phyloP scores from a whole-genome alignment of 2,797 vertebrate species.

The Anableps anableps region DNA sequence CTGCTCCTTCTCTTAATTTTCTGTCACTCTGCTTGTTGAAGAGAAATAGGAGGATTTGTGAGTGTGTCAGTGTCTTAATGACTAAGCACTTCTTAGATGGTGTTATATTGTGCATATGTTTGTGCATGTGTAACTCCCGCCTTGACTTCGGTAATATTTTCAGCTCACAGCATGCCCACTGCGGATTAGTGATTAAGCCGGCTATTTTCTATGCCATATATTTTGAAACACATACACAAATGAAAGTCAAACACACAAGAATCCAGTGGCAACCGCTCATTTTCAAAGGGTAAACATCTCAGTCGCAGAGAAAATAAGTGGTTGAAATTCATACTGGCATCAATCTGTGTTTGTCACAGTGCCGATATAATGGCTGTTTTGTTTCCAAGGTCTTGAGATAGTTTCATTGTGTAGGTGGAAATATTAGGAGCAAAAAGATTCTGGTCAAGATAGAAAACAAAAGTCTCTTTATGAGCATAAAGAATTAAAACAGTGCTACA shows the following conservation, averaged over 20 bases:
- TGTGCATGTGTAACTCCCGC: neutral
- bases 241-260: constrained; percentile 30
- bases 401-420: constrained; percentile 36
- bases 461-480: neutral
- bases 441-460: constrained; percentile 18
- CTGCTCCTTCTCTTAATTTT: constrained; percentile 5
- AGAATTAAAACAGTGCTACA: neutral
- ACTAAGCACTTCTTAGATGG: neutral
- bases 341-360: constrained; percentile 37
- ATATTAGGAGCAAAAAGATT: constrained; percentile 18
- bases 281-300: constrained; percentile 37
- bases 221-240: constrained; percentile 28
- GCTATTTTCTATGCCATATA: constrained; percentile 25
- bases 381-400: constrained; percentile 30
- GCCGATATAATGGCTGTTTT: constrained; percentile 43
- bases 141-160: constrained; percentile 27
- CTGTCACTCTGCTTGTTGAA: neutral
- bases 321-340: constrained; percentile 43
- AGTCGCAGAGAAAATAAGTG: constrained; percentile 41
- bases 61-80: neutral
- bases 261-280: constrained; percentile 32
- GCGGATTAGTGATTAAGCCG: constrained; percentile 39
- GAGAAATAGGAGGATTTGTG: neutral
- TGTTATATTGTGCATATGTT: neutral
- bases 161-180: constrained; percentile 40